Percentiles rank a stretch among this genome's conserved stretches.
Evolutionary conservation across 2,113 vertebrate genomes (phyloP).

Genomic region (Brachypodius melanocephalos): DNA sequence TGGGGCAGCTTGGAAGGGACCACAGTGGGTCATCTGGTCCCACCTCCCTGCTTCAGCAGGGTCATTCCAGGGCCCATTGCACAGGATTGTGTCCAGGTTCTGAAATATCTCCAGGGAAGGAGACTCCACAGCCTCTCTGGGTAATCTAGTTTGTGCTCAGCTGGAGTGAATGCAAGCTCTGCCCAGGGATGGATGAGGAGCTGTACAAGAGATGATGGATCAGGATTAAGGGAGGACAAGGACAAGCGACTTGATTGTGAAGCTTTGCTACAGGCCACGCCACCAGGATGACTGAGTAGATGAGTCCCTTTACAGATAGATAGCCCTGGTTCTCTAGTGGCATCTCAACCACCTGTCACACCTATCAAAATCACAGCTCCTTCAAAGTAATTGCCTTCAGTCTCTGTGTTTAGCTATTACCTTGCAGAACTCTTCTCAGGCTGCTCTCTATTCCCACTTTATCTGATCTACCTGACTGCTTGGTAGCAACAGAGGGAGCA

Average conservation of each 20-base stretch:
- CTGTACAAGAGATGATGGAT: background rate
- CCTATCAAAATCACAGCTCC: no score
- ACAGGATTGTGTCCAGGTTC: background rate
- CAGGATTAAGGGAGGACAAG: background rate
- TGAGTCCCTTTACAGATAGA: background rate
- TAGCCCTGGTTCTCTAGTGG: background rate
- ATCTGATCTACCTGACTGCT: background rate
- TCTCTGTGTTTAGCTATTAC: background rate
- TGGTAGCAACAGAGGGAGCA: background rate
- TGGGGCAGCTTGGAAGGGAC: background rate
- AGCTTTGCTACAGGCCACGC: background rate
- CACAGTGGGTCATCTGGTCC: background rate
- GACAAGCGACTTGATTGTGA: background rate
- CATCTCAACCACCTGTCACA: no score
- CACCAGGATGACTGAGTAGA: accelerated
- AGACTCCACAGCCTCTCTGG: background rate
- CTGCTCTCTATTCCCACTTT: background rate
- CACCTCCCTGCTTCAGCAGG: background rate
- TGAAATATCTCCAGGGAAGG: background rate
- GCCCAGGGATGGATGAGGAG: background rate
- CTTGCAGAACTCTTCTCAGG: background rate
- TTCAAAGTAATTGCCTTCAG: background rate
- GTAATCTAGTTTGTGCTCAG: background rate
- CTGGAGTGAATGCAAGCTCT: background rate
- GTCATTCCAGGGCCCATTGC: background rate